These are phyloP conservation scores for Siniperca scherzeri DNA, from an alignment of 2,797 vertebrate genomes.

Conservation along the genomic window DNA sequence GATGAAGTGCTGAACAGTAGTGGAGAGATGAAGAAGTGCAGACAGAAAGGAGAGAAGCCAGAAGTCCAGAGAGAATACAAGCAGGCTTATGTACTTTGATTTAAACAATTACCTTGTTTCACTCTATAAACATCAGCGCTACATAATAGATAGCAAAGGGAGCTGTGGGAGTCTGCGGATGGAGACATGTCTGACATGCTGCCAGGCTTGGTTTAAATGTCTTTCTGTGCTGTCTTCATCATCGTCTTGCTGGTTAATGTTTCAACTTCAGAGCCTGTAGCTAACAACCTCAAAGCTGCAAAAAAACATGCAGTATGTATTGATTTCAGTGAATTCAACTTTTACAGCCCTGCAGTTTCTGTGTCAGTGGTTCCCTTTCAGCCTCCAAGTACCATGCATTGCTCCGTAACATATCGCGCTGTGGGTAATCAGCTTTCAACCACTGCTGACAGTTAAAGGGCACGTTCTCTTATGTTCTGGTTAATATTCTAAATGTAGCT, in stretches of 20 bases:
- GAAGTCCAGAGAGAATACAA: constrained; percentile 34
- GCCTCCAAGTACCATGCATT: constrained; percentile 7
- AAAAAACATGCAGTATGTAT: constrained; percentile 26
- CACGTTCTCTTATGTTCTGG: neutral
- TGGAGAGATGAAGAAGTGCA: constrained; percentile 5
- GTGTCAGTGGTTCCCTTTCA: constrained; percentile 41
- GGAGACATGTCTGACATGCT: constrained; percentile 48
- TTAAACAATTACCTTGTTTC: constrained; percentile 45
- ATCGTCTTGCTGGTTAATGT: constrained; percentile 35
- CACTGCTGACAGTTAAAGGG: constrained; percentile 4
- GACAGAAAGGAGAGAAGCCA: constrained; percentile 9
- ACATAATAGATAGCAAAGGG: constrained; percentile 34
- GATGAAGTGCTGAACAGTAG: neutral
- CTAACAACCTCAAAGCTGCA: constrained; percentile 14
- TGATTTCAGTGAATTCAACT: constrained; percentile 57
- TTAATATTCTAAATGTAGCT: constrained; percentile 10
- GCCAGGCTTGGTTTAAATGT: constrained; percentile 29
- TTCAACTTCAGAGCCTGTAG: constrained; percentile 30
- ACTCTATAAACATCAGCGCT: constrained; percentile 41
- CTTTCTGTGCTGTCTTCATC: constrained; percentile 26
- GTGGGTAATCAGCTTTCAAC: constrained; percentile 31
- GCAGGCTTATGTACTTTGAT: constrained; percentile 41
- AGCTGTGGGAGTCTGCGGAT: constrained; percentile 24
- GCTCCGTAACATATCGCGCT: neutral
- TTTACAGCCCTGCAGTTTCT: constrained; percentile 37